Evolutionary conservation across 2,797 vertebrate species (phyloP), one percentile per base, ranked within the genome.

Genomic region (Jordanella pulchra): DNA sequence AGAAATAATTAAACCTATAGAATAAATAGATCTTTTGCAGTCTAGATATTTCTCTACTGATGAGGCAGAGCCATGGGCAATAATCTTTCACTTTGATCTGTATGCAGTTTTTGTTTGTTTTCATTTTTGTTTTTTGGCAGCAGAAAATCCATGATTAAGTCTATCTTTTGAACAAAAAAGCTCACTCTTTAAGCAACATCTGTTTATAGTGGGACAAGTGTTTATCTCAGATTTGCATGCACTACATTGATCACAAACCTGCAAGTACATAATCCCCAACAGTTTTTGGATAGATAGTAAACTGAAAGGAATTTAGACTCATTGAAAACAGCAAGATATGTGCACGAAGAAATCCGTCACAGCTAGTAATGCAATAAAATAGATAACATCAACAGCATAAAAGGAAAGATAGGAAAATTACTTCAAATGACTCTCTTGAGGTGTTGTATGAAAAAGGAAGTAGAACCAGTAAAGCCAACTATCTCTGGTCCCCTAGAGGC

Each of bases 81-180:
- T 76, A 70, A 66, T 32, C 71, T 78, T 69, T 69, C 23, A 21
- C 78, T 86, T 85, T 90, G 81, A 90, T 89, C 78, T 56, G 65
- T 64, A 76, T 75, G 75, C 66, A 79, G 11, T 10, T n/a, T 58
- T 61, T 11, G 18, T 58, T 60, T 60, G 30, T 23, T 60, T 56
- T 32, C 14, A 27, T 14, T 73, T 87, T 87, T 60, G 77, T 76
- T 51, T 65, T 83, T 86, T 71, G 64, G 67, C 39, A 65, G 78
- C 74, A 81, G 78, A 89, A 79, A 87, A 89, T 84, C 79, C 85
- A 83, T 83, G 73, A 84, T 87, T 63, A 72, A 28, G 39, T 44
- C 56, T 51, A 74, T 73, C 61, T 85, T 87, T 81, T 82, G 79
- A 88, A 87, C 74, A 88, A 87, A 72, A 89, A 83, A 80, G 77